Evolutionary conservation across 2,113 vertebrate species (phyloP).

Genomic region (Atherinomorus stipes): DNA sequence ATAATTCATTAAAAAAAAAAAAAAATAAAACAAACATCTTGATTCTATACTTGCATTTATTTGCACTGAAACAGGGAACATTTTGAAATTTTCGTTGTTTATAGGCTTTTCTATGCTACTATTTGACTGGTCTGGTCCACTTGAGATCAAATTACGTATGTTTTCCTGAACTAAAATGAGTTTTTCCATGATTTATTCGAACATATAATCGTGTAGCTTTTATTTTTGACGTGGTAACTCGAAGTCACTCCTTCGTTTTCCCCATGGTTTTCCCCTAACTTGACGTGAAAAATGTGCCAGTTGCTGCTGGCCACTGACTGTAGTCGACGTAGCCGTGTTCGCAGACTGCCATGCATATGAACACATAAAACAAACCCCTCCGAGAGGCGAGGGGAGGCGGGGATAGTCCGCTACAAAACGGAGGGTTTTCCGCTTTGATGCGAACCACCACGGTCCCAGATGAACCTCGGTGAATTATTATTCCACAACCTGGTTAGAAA

Average conservation of each 20-base stretch:
- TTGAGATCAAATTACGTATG: no score
- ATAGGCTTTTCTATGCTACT: no score
- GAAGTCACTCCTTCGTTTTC: neutral
- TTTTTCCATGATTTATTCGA: no score
- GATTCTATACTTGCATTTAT: no score
- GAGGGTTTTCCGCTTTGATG: neutral
- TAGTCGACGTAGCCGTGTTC: slow-evolving; percentile 50
- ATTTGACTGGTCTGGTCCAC: no score
- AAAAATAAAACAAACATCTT: no score
- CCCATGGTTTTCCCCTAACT: neutral
- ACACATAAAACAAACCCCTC: slow-evolving; percentile 9
- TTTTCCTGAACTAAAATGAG: no score
- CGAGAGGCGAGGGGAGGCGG: slow-evolving; percentile 7
- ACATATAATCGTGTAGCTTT: neutral
- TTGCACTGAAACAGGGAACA: no score
- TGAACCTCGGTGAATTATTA: slow-evolving; percentile 26
- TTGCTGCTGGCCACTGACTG: slow-evolving; percentile 52
- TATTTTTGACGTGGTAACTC: slow-evolving; percentile 28
- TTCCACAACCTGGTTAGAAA: slow-evolving; percentile 51
- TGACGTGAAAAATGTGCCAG: slow-evolving; percentile 58
- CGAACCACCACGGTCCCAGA: neutral
- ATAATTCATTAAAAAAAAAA: no score
- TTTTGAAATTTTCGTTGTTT: no score
- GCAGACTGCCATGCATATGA: slow-evolving; percentile 39
- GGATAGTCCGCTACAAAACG: neutral